Percentiles rank a stretch among this genome's conserved stretches.
Conservation (phyloP, 2,113 vertebrate genomes). For the Hydrochoerus hydrochaeris region DNA sequence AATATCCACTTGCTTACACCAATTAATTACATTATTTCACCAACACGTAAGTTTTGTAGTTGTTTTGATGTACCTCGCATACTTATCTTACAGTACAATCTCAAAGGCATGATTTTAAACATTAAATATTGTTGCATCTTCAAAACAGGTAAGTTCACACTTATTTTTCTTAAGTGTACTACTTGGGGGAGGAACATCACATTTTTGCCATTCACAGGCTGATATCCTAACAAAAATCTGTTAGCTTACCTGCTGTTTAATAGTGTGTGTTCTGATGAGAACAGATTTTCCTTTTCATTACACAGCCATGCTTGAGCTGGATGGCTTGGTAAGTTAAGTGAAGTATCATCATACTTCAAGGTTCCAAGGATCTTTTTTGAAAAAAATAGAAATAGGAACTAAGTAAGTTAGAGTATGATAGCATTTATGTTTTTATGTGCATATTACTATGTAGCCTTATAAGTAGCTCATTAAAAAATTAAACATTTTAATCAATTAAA, state of each 20-base stretch:
- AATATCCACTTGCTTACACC: slow-evolving; percentile 55
- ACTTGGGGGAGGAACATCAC: neutral
- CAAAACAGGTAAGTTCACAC: neutral
- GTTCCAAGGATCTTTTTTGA: slow-evolving; percentile 68
- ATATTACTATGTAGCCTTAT: neutral
- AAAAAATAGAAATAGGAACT: slow-evolving; percentile 6
- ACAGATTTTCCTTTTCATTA: slow-evolving; percentile 76
- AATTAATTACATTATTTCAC: slow-evolving; percentile 56
- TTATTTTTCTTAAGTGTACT: neutral
- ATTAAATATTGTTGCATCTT: neutral
- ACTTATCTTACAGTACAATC: slow-evolving; percentile 34
- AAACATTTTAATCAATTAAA: slow-evolving; percentile 51
- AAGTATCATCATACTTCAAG: slow-evolving; percentile 70
- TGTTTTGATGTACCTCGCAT: neutral
- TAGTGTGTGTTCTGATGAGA: slow-evolving; percentile 74
- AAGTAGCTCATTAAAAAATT: slow-evolving; percentile 45
- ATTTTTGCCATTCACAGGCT: neutral
- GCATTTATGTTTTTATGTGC: neutral
- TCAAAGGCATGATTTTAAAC: slow-evolving; percentile 28
- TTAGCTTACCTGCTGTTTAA: slow-evolving; percentile 85
- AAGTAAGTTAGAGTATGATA: neutral
- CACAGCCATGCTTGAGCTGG: slow-evolving; percentile 86
- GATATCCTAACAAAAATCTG: neutral
- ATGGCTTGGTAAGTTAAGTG: slow-evolving; percentile 71
- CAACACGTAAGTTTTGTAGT: slow-evolving; percentile 41